Base-by-base conservation (phyloP, 2,888 invertebrate genomes). In the Ophion slaviceki region DNA sequence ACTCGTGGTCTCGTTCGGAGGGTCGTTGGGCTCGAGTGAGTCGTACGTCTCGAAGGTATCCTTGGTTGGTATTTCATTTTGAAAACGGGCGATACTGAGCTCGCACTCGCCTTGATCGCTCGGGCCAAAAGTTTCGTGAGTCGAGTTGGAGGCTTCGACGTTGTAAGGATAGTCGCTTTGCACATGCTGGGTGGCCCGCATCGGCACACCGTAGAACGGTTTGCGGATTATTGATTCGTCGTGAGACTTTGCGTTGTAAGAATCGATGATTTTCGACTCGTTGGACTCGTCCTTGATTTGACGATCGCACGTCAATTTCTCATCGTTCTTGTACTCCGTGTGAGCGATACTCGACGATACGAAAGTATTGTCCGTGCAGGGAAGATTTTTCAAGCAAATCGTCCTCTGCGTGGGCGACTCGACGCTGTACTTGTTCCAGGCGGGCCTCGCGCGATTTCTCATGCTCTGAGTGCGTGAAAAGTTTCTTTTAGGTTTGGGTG, bases 401-500 rank as follows among this genome's bases (percentile, higher is more conserved):
- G 84, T 72, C 70, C 61, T 78, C 24, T 89, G 88, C 2, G 87
- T 40, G 5, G 88, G 61, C 0, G 87, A 59, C 11, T 92, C 91
- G 17, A 90, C 80, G 76, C 86, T 88, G 62, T 89, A 92, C 74
- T 93, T 92, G 83, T 92, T 92, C 93, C 93, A 93, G 2, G 90
- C 89, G 0, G 93, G 93, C 59, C 92, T 88, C 1, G 90, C 88
- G 28, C 92, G 89, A 81, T 93, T 93, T 17, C 92, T 87, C 93
- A 93, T 92, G 32, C 93, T 93, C 68, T 93, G 93, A 0, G 93
- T 92, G 0, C 93, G 90, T 0, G 90, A 88, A 1, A 92, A 92
- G 72, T 91, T 93, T 76, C 92, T 88, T 57, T 92, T 92, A 0
- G 96, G 96, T 92, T 97, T 96, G 0, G 97, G 97, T 0, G 97